These are phyloP conservation scores for Siniperca undulata DNA, from an alignment of 2,797 vertebrate genomes.

Conservation along the genomic window DNA sequence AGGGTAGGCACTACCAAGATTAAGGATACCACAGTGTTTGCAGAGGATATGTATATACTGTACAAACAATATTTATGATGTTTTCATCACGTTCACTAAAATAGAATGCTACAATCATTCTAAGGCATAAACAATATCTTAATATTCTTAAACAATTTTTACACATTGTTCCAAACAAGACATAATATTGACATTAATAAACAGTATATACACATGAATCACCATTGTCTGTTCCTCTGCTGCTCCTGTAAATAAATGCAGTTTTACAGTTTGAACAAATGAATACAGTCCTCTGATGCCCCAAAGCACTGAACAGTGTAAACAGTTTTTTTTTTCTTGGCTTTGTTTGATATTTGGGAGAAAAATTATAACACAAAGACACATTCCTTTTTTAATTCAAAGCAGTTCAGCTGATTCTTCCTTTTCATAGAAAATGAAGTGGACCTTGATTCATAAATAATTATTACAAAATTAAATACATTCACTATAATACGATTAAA, in stretches of 20 bases:
- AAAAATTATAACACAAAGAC: conserved; percentile 87
- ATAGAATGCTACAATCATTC: conserved; percentile 99
- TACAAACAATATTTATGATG: conserved; percentile 95
- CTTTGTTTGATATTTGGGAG: conserved; percentile 98
- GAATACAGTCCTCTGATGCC: conserved; percentile 91
- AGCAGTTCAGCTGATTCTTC: conserved; percentile 99
- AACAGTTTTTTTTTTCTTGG: conserved; percentile 99
- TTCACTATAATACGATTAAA: conserved; percentile 99
- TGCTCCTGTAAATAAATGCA: conserved; percentile 96
- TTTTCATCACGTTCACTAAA: conserved; percentile 98
- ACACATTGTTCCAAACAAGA: conserved; percentile 99
- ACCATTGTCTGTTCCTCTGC: conserved; percentile 92
- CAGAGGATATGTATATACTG: conserved; percentile 99
- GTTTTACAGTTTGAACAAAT: conserved; percentile 94
- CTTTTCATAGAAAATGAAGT: conserved; percentile 99
- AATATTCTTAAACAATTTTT: conserved; percentile 99
- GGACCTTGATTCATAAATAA: conserved; percentile 99
- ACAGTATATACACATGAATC: conserved; percentile 98
- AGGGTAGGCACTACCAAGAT: conserved; percentile 99
- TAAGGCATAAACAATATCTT: conserved; percentile 99
- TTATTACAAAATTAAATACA: conserved; percentile 99
- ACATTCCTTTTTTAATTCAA: conserved; percentile 99
- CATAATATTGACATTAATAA: conserved; percentile 99
- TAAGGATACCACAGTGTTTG: conserved; percentile 99
- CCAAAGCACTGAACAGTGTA: conserved; percentile 97